Evolutionary conservation across 2,888 invertebrate species (phyloP), one percentile per base, ranked within the genome.

Genomic region (Lasioglossum oenotherae): DNA sequence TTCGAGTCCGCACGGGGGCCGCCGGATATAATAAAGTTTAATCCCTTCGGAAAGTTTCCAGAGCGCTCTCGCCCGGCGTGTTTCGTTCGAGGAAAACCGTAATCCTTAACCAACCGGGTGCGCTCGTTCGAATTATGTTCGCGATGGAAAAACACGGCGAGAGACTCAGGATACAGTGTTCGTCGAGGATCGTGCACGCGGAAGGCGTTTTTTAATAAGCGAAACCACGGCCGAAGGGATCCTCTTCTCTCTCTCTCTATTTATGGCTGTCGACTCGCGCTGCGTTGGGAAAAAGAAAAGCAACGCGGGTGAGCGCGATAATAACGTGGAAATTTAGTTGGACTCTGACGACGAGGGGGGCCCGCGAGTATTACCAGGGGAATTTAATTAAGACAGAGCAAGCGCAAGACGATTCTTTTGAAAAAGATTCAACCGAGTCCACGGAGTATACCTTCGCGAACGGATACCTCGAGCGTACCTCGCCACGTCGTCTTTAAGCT

Each of bases 21-120:
- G 46, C 74, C 78, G 38, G 78, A 85, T 85, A 82, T 89, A 89
- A 90, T 81, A 82, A 89, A 89, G 78, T 88, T 87, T 88, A 90
- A 90, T 90, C 88, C 87, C 87, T 90, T 88, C 90, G 87, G 79
- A 89, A 90, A 90, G 74, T 90, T 88, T 83, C 78, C 19, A 38
- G 57, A 84, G 57, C 84, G 67, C 31, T 31, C 75, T 44, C 44
- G 49, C 27, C n/a, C 23, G 31, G 10, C 38, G 23, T 16, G 57
- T 67, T 76, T 73, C 85, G 67, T 81, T 79, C 74, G 67, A 60
- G 86, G 79, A 80, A 87, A 79, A 74, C 78, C 78, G 80, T 83
- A 76, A 74, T 83, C 80, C 78, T 78, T 76, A 76, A 85, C 85
- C 74, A 80, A 71, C 77, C 67, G 44, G 77, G 53, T 10, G 49